Evolutionary conservation across 2,113 vertebrate species (phyloP).

Genomic region (Motacilla tschutschensis): DNA sequence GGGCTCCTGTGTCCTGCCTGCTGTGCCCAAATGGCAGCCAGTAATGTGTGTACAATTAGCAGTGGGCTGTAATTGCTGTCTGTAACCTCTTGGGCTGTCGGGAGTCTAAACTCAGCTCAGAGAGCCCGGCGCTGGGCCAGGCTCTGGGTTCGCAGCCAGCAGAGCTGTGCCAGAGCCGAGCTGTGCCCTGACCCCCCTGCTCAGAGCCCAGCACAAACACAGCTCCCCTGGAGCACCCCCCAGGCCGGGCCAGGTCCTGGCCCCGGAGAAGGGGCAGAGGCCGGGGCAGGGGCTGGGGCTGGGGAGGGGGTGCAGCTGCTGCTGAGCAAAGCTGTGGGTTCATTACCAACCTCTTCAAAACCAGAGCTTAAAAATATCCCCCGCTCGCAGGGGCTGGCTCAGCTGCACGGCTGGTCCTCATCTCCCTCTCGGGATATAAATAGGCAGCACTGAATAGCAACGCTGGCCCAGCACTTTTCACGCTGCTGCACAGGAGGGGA

Average conservation of each 20-base stretch:
- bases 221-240: background rate
- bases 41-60: background rate
- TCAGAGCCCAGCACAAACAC: background rate
- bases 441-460: conserved; percentile 3
- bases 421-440: conserved; percentile 45
- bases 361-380: conserved; percentile 32
- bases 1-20: rapidly evolving
- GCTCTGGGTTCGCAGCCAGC: background rate
- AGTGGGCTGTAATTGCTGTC: background rate
- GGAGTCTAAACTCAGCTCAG: background rate
- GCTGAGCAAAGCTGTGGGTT: conserved; percentile 5
- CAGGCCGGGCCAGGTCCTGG: rapidly evolving
- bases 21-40: background rate
- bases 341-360: conserved; percentile 36
- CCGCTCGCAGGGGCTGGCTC: background rate
- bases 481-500: background rate
- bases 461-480: conserved; percentile 14
- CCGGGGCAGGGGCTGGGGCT: background rate
- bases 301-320: background rate
- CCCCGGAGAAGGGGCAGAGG: rapidly evolving
- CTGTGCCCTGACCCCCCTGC: background rate
- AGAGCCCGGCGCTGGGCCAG: background rate
- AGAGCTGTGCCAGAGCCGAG: background rate
- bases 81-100: rapidly evolving
- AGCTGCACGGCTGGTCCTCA: conserved; percentile 38